A percentile compares a stretch with the other conserved stretches of the same genome.
phyloP scores from a whole-genome alignment of 2,888 invertebrate species.

The Lasioglossum leucozonium region DNA sequence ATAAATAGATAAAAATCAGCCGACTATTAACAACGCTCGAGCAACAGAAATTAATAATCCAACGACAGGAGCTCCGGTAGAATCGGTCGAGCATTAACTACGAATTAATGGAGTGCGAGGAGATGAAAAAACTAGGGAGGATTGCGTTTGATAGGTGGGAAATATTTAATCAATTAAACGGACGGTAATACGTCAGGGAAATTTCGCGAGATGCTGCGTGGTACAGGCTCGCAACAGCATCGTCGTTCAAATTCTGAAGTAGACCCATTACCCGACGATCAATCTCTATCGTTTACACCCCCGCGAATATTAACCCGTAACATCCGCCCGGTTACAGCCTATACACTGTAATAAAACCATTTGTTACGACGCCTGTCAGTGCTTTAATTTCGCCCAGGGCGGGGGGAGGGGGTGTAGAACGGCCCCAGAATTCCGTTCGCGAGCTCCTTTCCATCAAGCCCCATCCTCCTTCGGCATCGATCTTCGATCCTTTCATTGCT shows the following conservation, averaged over 20 bases:
- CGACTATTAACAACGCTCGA: not conserved
- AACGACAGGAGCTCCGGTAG: not conserved
- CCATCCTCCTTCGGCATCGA: not conserved
- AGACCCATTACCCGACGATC: conserved; percentile 20
- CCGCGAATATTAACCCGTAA: conserved; percentile 20
- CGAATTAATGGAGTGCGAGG: not conserved
- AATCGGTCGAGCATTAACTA: not conserved
- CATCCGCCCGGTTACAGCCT: conserved; percentile 21
- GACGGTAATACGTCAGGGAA: not conserved
- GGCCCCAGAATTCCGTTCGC: not conserved
- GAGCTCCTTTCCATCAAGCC: conserved; percentile 15
- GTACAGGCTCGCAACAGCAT: conserved; percentile 3
- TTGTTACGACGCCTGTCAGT: conserved; percentile 32
- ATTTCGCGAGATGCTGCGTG: conserved; percentile 1
- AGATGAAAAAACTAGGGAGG: not conserved
- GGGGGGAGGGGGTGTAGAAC: conserved; percentile 4
- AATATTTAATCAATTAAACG: conserved; percentile 7
- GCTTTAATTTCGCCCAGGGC: conserved; percentile 30
- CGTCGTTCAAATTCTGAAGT: conserved; percentile 24
- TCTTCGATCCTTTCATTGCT: conserved; percentile 12
- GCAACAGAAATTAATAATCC: not conserved
- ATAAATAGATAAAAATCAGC: not conserved
- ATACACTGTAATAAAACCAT: conserved; percentile 34
- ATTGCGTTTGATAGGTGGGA: not conserved
- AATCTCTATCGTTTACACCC: conserved; percentile 24